These are phyloP conservation scores for Callithrix jacchus DNA, from an alignment of 2,113 vertebrate genomes.

Conservation along the genomic window DNA sequence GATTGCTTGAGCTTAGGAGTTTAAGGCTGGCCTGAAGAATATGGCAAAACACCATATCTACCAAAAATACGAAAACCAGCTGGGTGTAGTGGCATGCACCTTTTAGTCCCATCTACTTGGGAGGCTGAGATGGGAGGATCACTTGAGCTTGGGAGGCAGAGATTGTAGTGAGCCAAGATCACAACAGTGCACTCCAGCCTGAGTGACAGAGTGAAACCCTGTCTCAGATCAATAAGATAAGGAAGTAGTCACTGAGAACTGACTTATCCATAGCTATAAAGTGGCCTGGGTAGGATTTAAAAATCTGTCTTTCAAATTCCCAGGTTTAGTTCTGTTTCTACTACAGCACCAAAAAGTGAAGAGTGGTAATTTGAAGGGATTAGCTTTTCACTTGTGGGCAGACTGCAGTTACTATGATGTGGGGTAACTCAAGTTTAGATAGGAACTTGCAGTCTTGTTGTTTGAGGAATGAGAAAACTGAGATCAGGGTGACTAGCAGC, in stretches of 20 bases:
- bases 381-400: not conserved
- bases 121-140: too few relatives aligned
- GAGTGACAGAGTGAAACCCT: too few relatives aligned
- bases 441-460: not conserved
- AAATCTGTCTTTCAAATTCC: conserved; percentile 8
- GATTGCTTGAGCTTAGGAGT: too few relatives aligned
- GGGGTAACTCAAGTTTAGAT: not conserved
- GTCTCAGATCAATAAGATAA: not conserved
- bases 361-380: conserved; percentile 21
- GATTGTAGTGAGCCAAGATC: too few relatives aligned
- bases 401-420: not conserved
- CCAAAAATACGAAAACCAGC: too few relatives aligned
- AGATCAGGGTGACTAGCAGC: not conserved
- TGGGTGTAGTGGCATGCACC: too few relatives aligned
- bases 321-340: not conserved
- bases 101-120: too few relatives aligned
- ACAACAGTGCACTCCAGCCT: too few relatives aligned
- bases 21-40: too few relatives aligned
- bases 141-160: too few relatives aligned
- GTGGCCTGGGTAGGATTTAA: conserved; percentile 34
- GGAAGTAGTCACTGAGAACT: conserved; percentile 5
- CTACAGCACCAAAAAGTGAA: not conserved
- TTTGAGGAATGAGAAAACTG: not conserved
- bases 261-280: not conserved
- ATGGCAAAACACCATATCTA: too few relatives aligned